A percentile compares a stretch with the other conserved stretches of the same genome.
Evolutionary conservation across 2,113 vertebrate genomes (phyloP).

Genomic region (Cyphomyrus discorhynchus): DNA sequence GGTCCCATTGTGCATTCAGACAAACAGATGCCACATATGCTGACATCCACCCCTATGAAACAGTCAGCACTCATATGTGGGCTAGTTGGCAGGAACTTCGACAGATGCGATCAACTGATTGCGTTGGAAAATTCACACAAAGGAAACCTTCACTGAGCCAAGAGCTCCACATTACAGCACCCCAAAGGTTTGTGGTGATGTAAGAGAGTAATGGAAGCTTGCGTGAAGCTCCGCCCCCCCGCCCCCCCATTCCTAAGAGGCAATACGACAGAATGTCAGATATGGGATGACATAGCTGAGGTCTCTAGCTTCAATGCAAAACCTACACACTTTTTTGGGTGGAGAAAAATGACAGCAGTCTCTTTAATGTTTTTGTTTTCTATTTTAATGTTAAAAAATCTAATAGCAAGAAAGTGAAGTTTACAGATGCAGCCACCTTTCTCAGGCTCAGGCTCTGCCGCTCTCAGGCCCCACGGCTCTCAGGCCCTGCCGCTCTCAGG

Average conservation of each 20-base stretch:
- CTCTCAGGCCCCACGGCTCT: too few relatives aligned
- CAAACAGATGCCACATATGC: constrained; percentile 20
- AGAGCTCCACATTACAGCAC: constrained; percentile 15
- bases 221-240: background rate
- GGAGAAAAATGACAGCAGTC: background rate
- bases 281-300: constrained; percentile 6
- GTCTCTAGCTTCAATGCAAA: background rate
- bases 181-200: constrained; percentile 25
- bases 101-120: background rate
- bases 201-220: constrained; percentile 12
- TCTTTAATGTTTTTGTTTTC: background rate
- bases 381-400: background rate
- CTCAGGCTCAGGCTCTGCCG: too few relatives aligned
- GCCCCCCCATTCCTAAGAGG: background rate
- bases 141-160: constrained; percentile 20
- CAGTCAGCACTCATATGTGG: background rate
- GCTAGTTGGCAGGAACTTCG: constrained; percentile 10
- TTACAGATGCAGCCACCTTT: too few relatives aligned
- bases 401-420: background rate
- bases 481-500: too few relatives aligned
- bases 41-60: constrained; percentile 3
- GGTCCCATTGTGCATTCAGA: background rate
- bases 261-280: background rate
- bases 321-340: background rate
- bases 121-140: constrained; percentile 39